Base-by-base conservation (phyloP, 2,888 invertebrate genomes). In the Apotomis turbidana region DNA sequence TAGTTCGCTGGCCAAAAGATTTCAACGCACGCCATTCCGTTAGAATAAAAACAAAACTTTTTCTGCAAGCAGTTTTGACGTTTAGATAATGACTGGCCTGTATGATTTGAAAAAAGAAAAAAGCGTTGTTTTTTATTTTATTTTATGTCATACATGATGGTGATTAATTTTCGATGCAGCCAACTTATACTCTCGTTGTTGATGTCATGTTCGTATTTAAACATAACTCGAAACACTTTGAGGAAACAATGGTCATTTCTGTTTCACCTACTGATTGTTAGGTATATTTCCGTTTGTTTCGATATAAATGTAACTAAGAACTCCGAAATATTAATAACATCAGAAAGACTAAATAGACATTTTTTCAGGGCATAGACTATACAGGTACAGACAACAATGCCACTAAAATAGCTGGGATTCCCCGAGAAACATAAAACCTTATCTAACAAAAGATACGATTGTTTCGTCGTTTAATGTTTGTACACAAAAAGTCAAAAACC, bases 1-100 rank as follows among this genome's bases (percentile, higher is more conserved):
- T 83, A 81, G 80, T 74, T 59, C 63, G 72, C 77, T 78, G 73
- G 78, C 77, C 74, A 81, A 85, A 86, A 86, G 84, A 86, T 80
- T 80, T 85, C 83, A 84, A 86, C 85, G 85, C 79, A 75, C 74
- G 61, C 61, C 63, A 67, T 74, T 72, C 67, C 64, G 73, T 70
- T 59, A 58, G 51, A 60, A 59, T 52, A 71, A 69, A 69, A 71
- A 63, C 51, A 61, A 66, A 61, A 36, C 41, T 55, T 67, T 67
- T 67, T 61, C 27, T 61, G 49, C 60, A 6, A 10, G 36, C 15
- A 15, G 12, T 27, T 71, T 27, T 36, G 38, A 15, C n/a, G 52
- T 4, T 49, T 57, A 55, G 44, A 15, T 44, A 41, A n/a, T 46
- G 15, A 41, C n/a, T 46, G 15, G 12, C 15, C 6, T 10, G 3